Evolutionary conservation across 2,113 vertebrate genomes (phyloP).

Genomic region (Xiphias gladius): DNA sequence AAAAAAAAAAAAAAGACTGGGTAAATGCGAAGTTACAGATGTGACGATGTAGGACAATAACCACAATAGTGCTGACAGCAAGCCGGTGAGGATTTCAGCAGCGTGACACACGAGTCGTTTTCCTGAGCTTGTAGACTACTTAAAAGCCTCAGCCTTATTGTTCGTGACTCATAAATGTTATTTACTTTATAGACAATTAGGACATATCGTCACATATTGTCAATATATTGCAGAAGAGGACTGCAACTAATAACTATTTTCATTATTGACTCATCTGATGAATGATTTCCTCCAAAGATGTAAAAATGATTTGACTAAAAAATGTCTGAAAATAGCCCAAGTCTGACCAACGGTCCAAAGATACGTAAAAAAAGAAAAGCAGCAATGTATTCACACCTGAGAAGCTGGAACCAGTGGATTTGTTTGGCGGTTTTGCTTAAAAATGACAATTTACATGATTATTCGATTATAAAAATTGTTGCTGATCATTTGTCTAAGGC

Average conservation of each 20-base stretch:
- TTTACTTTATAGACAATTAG: neutral
- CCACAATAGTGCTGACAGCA: neutral
- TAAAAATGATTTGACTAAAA: too few species aligned
- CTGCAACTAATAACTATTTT: neutral
- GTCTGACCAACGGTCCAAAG: too few species aligned
- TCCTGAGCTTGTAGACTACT: constrained; percentile 6
- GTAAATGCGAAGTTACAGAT: too few species aligned
- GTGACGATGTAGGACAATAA: neutral
- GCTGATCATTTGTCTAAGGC: too few species aligned
- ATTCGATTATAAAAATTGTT: too few species aligned
- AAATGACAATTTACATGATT: neutral
- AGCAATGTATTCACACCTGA: too few species aligned
- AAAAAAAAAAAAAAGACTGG: too few species aligned
- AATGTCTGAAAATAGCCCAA: too few species aligned
- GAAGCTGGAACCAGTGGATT: too few species aligned
- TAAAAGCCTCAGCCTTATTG: neutral
- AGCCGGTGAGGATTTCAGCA: neutral
- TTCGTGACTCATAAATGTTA: neutral
- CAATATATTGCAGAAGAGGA: too few species aligned
- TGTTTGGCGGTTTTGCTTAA: neutral
- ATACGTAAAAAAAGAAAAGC: too few species aligned
- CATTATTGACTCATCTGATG: neutral
- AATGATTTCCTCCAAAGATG: too few species aligned
- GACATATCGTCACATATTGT: neutral
- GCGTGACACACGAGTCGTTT: neutral